Conservation (phyloP, 2,113 vertebrate species). For the Neogobius melanostomus region DNA sequence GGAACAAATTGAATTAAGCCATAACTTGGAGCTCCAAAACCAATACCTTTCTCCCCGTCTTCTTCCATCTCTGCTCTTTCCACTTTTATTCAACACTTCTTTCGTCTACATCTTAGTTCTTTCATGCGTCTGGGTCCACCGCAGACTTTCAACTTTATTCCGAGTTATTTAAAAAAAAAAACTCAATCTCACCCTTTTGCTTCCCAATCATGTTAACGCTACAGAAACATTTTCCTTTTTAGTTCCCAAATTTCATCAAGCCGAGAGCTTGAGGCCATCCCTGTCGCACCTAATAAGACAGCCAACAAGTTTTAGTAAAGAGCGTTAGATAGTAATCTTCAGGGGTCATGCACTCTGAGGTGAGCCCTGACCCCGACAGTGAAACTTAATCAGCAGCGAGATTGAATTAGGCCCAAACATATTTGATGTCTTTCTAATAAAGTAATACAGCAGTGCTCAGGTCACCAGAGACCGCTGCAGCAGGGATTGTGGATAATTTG, state of each 20-base stretch:
- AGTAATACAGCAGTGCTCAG: constrained; percentile 6
- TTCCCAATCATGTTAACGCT: constrained; percentile 40
- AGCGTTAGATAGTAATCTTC: constrained; percentile 11
- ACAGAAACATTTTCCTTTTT: constrained; percentile 23
- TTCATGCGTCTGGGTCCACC: not conserved
- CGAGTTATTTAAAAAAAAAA: not conserved
- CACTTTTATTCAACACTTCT: constrained; percentile 26
- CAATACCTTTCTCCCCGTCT: constrained; percentile 35
- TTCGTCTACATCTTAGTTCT: constrained; percentile 7
- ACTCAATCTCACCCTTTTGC: constrained; percentile 21
- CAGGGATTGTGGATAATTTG: not conserved
- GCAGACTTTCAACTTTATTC: constrained; percentile 20
- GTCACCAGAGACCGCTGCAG: not conserved
- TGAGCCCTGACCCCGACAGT: constrained; percentile 44
- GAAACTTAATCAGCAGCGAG: constrained; percentile 29
- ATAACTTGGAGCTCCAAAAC: constrained; percentile 62
- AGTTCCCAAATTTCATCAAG: constrained; percentile 31
- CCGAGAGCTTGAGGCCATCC: constrained; percentile 42
- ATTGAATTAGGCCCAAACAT: constrained; percentile 32
- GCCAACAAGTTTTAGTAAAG: constrained; percentile 33
- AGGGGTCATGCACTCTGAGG: constrained; percentile 21
- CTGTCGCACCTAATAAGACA: constrained; percentile 15
- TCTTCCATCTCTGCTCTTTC: constrained; percentile 29
- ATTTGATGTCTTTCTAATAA: constrained; percentile 8
- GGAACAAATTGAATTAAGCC: constrained; percentile 74